A percentile compares a stretch with the other conserved stretches of the same genome.
Evolutionary conservation across 2,797 vertebrate species (phyloP).

Genomic region (Botia almorhae): DNA sequence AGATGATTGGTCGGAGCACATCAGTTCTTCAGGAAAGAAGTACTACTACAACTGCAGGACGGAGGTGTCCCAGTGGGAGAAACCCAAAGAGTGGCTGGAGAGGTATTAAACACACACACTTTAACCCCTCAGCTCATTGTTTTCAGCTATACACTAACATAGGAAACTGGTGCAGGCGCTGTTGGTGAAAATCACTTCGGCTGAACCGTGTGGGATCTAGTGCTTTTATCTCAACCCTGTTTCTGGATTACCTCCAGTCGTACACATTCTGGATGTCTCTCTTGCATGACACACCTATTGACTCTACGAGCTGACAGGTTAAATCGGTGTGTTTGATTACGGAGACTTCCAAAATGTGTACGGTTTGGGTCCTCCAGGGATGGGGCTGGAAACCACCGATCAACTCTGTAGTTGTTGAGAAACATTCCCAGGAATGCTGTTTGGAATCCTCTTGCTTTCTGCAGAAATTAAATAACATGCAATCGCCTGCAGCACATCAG

Average conservation of each 20-base stretch:
- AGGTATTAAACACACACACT: slow-evolving; percentile 77
- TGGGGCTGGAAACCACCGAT: too few species aligned
- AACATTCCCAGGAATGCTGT: background rate
- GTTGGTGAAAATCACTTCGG: background rate
- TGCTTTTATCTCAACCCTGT: too few species aligned
- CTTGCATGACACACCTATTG: too few species aligned
- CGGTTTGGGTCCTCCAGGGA: too few species aligned
- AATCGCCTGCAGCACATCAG: background rate
- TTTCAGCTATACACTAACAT: background rate
- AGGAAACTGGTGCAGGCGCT: background rate
- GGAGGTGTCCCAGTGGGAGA: slow-evolving; percentile 99
- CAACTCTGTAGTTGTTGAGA: background rate
- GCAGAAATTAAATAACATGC: background rate
- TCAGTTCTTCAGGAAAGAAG: slow-evolving; percentile 99
- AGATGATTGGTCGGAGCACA: slow-evolving; percentile 99
- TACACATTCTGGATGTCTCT: too few species aligned
- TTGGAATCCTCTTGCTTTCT: background rate
- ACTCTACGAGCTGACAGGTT: too few species aligned
- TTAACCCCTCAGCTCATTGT: background rate
- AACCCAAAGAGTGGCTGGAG: slow-evolving; percentile 99
- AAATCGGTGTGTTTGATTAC: too few species aligned
- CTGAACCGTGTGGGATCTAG: too few species aligned
- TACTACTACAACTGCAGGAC: slow-evolving; percentile 99
- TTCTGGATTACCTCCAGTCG: too few species aligned
- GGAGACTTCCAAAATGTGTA: too few species aligned